A percentile compares a stretch with the other conserved stretches of the same genome.
Evolutionary conservation across 2,888 invertebrate species (phyloP).

Genomic region (Megaustenia siamemsis): DNA sequence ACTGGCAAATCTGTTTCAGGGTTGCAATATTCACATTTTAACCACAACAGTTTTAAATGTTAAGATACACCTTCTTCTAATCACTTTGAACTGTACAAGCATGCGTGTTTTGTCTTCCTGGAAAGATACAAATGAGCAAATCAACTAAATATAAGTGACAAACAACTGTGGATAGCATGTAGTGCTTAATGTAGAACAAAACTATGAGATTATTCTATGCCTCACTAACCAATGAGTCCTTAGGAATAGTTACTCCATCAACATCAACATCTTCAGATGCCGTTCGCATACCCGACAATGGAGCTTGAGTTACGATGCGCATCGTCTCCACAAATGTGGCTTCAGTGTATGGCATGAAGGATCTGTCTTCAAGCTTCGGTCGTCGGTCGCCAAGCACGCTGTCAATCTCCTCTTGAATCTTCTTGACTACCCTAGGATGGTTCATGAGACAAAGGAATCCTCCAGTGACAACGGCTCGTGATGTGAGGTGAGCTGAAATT

Average conservation of each 20-base stretch:
- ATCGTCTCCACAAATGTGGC: constrained; percentile 56
- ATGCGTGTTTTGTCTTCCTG: too few relatives aligned
- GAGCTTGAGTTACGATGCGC: constrained; percentile 23
- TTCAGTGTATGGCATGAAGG: constrained; percentile 55
- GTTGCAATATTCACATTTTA: too few relatives aligned
- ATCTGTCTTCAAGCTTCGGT: constrained; percentile 57
- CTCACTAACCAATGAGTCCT: neutral
- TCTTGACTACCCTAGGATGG: constrained; percentile 58
- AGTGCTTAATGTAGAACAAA: too few relatives aligned
- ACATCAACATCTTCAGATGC: neutral
- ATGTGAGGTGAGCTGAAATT: constrained; percentile 52
- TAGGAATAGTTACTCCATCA: constrained; percentile 21
- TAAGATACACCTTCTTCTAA: too few relatives aligned
- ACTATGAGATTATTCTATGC: neutral
- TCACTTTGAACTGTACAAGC: too few relatives aligned
- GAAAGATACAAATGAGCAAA: too few relatives aligned
- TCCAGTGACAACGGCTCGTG: constrained; percentile 57
- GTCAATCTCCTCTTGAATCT: constrained; percentile 62
- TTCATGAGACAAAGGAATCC: constrained; percentile 60
- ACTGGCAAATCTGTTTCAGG: too few relatives aligned
- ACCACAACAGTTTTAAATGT: too few relatives aligned
- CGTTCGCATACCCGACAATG: neutral
- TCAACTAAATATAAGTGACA: too few relatives aligned
- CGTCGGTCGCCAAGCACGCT: constrained; percentile 54
- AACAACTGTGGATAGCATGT: too few relatives aligned